Conservation (phyloP, 2,888 invertebrate species). For the Thumatha senex region DNA sequence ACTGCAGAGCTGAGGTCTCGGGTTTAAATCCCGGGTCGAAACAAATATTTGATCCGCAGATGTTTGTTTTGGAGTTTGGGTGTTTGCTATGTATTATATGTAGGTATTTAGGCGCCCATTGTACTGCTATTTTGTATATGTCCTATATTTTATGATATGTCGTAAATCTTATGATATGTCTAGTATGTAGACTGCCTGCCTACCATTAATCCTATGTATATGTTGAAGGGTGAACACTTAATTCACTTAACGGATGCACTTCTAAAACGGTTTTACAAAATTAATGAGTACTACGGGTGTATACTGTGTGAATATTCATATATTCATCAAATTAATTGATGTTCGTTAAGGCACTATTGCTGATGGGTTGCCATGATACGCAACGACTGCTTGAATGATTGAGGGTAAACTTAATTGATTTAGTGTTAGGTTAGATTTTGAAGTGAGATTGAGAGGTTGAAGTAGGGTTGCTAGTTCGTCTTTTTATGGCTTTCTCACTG, state of each 20-base stretch:
- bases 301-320: slow-evolving; percentile 60
- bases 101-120: too few species aligned
- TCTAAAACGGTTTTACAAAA: slow-evolving; percentile 53
- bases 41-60: too few species aligned
- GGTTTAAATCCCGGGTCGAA: too few species aligned
- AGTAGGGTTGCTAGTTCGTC: not conserved
- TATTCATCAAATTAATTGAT: slow-evolving; percentile 60
- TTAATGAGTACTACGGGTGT: slow-evolving; percentile 46
- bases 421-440: slow-evolving; percentile 1
- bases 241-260: not conserved
- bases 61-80: too few species aligned
- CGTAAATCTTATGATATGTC: too few species aligned
- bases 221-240: too few species aligned
- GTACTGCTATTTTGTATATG: too few species aligned
- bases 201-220: too few species aligned
- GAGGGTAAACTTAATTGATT: slow-evolving; percentile 9
- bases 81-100: too few species aligned
- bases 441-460: not conserved
- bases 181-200: too few species aligned
- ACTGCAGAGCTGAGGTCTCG: too few species aligned
- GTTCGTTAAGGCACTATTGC: slow-evolving; percentile 42
- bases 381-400: slow-evolving; percentile 15
- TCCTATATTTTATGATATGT: too few species aligned
- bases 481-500: not conserved
- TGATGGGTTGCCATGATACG: slow-evolving; percentile 29